phyloP scores from a whole-genome alignment of 2,113 vertebrate genomes.

The Phodopus roborovskii region DNA sequence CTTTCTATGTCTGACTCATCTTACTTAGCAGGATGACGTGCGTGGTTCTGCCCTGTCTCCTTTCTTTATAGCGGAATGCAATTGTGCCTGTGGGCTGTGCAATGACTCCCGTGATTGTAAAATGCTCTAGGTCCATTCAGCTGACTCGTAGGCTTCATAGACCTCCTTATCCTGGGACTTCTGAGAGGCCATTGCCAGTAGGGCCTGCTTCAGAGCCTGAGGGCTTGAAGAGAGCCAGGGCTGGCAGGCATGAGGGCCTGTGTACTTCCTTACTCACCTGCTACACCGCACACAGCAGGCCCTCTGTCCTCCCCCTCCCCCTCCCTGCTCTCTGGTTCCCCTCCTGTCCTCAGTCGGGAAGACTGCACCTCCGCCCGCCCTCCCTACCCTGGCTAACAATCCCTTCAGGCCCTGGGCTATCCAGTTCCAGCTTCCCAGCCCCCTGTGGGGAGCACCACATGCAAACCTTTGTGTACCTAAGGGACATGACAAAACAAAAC shows the following conservation, averaged over 20 bases:
- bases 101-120: background rate
- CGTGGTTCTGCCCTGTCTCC: too few relatives aligned
- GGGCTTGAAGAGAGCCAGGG: background rate
- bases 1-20: background rate
- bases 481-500: background rate
- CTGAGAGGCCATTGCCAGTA: too few relatives aligned
- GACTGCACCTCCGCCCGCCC: too few relatives aligned
- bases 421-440: background rate
- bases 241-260: background rate
- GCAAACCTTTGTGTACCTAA: background rate
- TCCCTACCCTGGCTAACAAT: background rate
- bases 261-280: background rate
- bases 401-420: too few relatives aligned
- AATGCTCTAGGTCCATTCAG: background rate
- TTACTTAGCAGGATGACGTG: background rate
- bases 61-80: background rate
- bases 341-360: background rate
- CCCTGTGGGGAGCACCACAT: background rate
- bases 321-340: background rate
- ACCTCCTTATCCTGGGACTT: background rate
- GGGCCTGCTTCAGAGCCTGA: background rate
- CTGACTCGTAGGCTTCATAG: background rate
- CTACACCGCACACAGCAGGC: fast-evolving
- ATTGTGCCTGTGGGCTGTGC: background rate
- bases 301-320: background rate